phyloP scores from a whole-genome alignment of 2,113 vertebrate species.

The Pithys albifrons region DNA sequence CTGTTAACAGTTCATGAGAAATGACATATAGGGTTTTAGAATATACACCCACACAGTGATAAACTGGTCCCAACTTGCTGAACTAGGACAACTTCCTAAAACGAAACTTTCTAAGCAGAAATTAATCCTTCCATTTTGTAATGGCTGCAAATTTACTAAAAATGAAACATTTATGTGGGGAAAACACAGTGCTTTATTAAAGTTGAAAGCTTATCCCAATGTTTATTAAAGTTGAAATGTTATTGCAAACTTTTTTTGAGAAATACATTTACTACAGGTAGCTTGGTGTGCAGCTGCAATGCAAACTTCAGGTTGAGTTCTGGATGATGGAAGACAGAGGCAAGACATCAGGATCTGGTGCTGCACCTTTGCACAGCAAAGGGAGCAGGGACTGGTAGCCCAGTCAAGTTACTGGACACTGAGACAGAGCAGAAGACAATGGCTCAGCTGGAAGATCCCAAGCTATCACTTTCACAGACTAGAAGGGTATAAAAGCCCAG shows the following conservation, averaged over 20 bases:
- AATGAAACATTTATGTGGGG: background rate
- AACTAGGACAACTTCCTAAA: background rate
- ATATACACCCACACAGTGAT: no score
- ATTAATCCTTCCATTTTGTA: background rate
- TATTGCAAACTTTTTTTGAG: background rate
- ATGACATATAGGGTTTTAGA: no score
- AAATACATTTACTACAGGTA: no score
- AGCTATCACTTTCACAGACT: no score
- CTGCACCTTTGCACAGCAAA: background rate
- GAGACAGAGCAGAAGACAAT: background rate
- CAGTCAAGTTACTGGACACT: no score
- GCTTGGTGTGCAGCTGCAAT: background rate
- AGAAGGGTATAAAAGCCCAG: background rate
- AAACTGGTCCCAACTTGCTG: no score
- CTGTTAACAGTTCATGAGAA: no score
- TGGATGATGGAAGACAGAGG: fast-evolving
- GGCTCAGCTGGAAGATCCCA: background rate
- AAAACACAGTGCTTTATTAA: background rate
- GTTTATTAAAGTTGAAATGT: background rate
- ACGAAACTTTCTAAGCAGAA: background rate
- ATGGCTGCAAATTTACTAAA: background rate
- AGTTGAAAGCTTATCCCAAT: background rate
- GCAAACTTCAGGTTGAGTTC: background rate
- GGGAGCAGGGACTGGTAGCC: background rate
- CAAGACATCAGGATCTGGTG: background rate